Base-by-base conservation (phyloP, 2,888 invertebrate species). In the Lepidocyrtoides sp. region DNA sequence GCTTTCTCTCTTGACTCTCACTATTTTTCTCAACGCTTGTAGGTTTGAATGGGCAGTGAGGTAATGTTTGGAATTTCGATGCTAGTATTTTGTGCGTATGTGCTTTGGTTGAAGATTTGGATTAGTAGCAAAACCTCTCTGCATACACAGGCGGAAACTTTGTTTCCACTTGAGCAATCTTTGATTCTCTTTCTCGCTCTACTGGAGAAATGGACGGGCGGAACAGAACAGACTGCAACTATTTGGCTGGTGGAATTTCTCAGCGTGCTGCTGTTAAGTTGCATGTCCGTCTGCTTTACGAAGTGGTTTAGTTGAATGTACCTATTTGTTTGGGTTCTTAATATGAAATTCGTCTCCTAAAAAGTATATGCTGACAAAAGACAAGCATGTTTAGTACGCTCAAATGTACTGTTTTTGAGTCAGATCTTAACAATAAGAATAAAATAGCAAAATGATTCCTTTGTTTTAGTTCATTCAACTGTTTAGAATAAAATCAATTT, bases 141-240 rank as follows among this genome's bases (percentile, higher is more conserved):
- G 7, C 60, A 17, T 79, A 82, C 63, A 63, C 79, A 84, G 79
- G 69, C 90, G 90, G 90, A 90, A 90, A 79, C 90, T 84, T 90
- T 77, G 90, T 85, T 90, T 90, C 90, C 90, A 90, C 79, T 90
- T 85, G 84, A 90, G 79, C 69, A 79, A 69, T 41, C 84, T 77
- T 85, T 90, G 90, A 90, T 85, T 84, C 89, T 77, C 69, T 90
- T 77, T 79, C 63, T 77, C 69, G 84, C 85, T 90, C 60, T 32
- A 79, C 14, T 77, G 84, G 57, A 84, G 84, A 44, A 84, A 89
- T 84, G 83, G 75, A 84, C 89, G 75, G 32, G 54, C 75, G 44
- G 90, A 77, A 84, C 57, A 89, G 41, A 29, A 23, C 26, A 23
- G 36, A 69, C 69, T 32, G 69, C n/a, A n/a, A 10, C 60, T 23